A percentile compares a stretch with the other conserved stretches of the same genome.
Conservation (phyloP, 2,113 vertebrate species). For the Calypte anna region DNA sequence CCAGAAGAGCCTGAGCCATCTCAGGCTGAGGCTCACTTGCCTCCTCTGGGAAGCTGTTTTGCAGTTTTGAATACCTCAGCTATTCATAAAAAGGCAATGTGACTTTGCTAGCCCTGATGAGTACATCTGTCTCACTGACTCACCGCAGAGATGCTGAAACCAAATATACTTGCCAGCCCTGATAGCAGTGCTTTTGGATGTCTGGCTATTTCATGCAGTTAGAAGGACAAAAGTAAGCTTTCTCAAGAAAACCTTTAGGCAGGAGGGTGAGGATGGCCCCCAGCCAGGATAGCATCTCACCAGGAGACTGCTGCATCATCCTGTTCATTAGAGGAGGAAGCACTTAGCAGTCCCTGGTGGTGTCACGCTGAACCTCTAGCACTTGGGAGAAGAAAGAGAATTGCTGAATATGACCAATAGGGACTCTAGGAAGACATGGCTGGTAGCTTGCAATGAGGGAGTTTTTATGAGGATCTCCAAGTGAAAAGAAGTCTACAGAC, state of each 20-base stretch:
- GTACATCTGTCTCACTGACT: conserved; percentile 38
- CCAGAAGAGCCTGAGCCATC: neutral
- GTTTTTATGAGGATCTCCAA: neutral
- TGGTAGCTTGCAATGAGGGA: neutral
- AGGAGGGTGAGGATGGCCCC: neutral
- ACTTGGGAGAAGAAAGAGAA: neutral
- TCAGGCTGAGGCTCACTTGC: neutral
- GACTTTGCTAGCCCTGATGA: neutral
- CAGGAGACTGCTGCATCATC: neutral
- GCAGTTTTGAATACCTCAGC: conserved; percentile 18
- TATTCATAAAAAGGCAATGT: conserved; percentile 10
- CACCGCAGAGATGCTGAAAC: conserved; percentile 25
- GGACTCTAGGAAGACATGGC: neutral
- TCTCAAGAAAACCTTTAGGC: neutral
- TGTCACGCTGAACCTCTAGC: neutral
- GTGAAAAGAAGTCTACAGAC: neutral
- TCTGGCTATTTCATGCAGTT: neutral
- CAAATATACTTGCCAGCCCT: neutral
- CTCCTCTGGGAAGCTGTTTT: conserved; percentile 44
- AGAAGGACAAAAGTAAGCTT: neutral
- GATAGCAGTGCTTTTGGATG: neutral
- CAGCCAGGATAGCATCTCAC: neutral
- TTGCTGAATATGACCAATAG: neutral
- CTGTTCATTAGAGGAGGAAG: neutral
- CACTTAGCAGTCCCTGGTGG: neutral